phyloP scores from a whole-genome alignment of 1,140 invertebrate species.

The Drosophila nigromelanica region DNA sequence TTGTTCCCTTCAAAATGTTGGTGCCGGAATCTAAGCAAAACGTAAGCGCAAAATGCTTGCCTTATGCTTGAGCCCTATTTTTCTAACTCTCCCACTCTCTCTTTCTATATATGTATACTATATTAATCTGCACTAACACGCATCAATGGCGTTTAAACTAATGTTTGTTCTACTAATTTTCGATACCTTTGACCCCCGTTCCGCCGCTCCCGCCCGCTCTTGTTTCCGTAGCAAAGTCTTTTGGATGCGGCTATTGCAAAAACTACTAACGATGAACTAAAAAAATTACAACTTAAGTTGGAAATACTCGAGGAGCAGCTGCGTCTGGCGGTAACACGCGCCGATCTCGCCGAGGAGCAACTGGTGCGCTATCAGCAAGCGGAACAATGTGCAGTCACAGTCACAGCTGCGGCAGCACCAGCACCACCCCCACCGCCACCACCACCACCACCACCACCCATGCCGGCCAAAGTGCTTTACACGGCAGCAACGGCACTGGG shows the following conservation, averaged over 20 bases:
- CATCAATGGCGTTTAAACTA: slow-evolving; percentile 43
- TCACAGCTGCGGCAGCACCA: slow-evolving; percentile 34
- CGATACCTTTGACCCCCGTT: slow-evolving; percentile 24
- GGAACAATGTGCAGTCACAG: slow-evolving; percentile 27
- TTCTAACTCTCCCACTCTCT: neutral
- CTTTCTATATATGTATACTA: neutral
- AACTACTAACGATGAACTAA: slow-evolving; percentile 83
- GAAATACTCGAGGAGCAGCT: slow-evolving; percentile 82
- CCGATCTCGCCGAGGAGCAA: slow-evolving; percentile 75
- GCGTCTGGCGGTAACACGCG: slow-evolving; percentile 61
- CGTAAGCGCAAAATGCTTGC: slow-evolving; percentile 67
- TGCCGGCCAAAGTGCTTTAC: slow-evolving; percentile 31
- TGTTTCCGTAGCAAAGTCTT: slow-evolving; percentile 77
- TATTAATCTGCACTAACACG: slow-evolving; percentile 47
- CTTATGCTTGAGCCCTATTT: slow-evolving; percentile 24
- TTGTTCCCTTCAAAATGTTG: slow-evolving; percentile 15
- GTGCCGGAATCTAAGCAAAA: slow-evolving; percentile 47
- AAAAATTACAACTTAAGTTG: slow-evolving; percentile 83
- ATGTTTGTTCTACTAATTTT: slow-evolving; percentile 69
- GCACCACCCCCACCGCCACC: slow-evolving; percentile 54
- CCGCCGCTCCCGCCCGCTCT: slow-evolving; percentile 46
- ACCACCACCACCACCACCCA: slow-evolving; percentile 44
- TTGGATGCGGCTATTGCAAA: slow-evolving; percentile 83
- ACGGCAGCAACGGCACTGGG: slow-evolving; percentile 2
- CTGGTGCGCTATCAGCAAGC: slow-evolving; percentile 54